Evolutionary conservation across 2,888 invertebrate species (phyloP).

Genomic region (Lasioglossum marginatum): DNA sequence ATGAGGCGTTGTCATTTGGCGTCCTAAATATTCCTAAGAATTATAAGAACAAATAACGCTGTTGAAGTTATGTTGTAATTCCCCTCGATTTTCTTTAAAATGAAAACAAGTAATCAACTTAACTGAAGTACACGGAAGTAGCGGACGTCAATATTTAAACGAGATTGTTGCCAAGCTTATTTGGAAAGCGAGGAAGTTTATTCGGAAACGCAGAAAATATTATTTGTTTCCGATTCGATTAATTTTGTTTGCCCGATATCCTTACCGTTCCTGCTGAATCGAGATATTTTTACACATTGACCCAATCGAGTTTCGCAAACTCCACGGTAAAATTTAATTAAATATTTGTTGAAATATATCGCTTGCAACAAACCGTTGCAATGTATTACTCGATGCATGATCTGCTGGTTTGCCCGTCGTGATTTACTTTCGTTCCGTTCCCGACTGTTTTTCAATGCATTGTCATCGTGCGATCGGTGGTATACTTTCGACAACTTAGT

Average conservation of each 20-base stretch:
- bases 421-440: slow-evolving; percentile 10
- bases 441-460: background rate
- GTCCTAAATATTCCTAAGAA: no score
- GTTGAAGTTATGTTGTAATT: background rate
- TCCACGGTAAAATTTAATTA: slow-evolving; percentile 2
- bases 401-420: background rate
- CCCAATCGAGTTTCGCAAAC: slow-evolving; percentile 12
- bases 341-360: slow-evolving; percentile 31
- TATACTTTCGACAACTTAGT: background rate
- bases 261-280: slow-evolving; percentile 8
- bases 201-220: background rate
- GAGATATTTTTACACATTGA: background rate
- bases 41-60: no score
- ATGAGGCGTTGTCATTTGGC: no score
- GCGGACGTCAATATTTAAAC: background rate
- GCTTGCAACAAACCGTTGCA: background rate
- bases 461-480: background rate
- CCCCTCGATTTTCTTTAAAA: background rate
- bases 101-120: background rate
- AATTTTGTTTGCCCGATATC: slow-evolving; percentile 15
- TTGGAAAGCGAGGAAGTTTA: background rate
- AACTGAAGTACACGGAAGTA: background rate
- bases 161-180: background rate
- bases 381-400: background rate
- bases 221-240: slow-evolving; percentile 14